A percentile compares a stretch with the other conserved stretches of the same genome.
phyloP scores from a whole-genome alignment of 1,140 invertebrate species.

The Leptinotarsa lineolata region DNA sequence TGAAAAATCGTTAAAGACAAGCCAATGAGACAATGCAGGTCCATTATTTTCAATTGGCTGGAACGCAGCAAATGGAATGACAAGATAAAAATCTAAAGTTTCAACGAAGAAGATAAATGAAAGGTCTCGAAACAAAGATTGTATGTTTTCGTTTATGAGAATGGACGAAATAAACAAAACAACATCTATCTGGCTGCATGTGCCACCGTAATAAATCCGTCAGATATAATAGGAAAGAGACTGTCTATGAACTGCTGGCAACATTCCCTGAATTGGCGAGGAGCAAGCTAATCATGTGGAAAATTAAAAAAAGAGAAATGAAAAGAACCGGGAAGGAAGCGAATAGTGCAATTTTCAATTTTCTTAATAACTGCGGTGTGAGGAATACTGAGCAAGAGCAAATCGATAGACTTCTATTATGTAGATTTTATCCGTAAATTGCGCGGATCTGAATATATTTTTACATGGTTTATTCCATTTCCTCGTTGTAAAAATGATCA shows the following conservation, averaged over 20 bases:
- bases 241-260: constrained; percentile 24
- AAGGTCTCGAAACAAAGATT: constrained; percentile 9
- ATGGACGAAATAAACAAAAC: constrained; percentile 17
- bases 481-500: background rate
- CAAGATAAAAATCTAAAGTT: constrained; percentile 25
- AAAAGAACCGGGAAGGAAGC: background rate
- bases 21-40: background rate
- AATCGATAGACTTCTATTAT: constrained; percentile 6
- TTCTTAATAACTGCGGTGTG: background rate
- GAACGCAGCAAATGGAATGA: constrained; percentile 9
- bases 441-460: constrained; percentile 3
- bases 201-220: constrained; percentile 25
- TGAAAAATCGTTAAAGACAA: background rate
- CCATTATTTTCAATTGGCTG: constrained; percentile 8
- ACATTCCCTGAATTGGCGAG: constrained; percentile 12
- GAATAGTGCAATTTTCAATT: constrained; percentile 11
- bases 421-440: constrained; percentile 2
- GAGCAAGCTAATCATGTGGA: constrained; percentile 24
- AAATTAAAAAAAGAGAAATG: constrained; percentile 23
- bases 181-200: background rate
- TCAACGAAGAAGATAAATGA: constrained; percentile 20
- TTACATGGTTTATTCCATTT: background rate
- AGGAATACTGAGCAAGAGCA: constrained; percentile 5
- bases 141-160: constrained; percentile 22
- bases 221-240: constrained; percentile 29